Conservation (phyloP, 2,888 invertebrate genomes). For the Pimpla rufipes region DNA sequence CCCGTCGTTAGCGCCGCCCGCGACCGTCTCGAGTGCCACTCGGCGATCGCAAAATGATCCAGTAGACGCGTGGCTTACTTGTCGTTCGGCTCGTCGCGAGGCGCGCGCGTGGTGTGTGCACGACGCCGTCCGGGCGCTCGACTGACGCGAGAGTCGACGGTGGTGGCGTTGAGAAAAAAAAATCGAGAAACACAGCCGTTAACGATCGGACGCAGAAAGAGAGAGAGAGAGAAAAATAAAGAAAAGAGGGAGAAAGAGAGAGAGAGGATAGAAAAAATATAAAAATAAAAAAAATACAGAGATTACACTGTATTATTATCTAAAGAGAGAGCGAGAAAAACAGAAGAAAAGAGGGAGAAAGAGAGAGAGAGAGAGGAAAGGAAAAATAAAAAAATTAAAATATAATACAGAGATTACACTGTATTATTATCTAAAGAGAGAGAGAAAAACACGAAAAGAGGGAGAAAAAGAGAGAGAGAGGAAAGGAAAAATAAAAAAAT, state of each 20-base stretch:
- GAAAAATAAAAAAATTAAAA: too few species aligned
- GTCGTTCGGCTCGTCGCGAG: constrained; percentile 10
- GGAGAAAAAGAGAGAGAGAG: not conserved
- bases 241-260: not conserved
- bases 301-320: not conserved
- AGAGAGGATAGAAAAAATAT: not conserved
- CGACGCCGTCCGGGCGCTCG: not conserved
- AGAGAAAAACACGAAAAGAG: too few species aligned
- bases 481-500: not conserved
- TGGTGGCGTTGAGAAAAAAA: constrained; percentile 20
- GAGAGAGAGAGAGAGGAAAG: not conserved
- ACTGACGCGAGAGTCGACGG: not conserved
- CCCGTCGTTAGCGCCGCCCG: constrained; percentile 25
- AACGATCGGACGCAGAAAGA: not conserved
- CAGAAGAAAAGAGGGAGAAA: not conserved
- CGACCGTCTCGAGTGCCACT: not conserved
- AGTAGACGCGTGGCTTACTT: constrained; percentile 35
- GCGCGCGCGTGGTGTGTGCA: not conserved
- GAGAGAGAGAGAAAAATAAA: not conserved
- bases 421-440: too few species aligned
- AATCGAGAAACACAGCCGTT: constrained; percentile 8
- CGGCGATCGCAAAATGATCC: constrained; percentile 20
- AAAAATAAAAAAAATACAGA: too few species aligned
- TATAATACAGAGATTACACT: not conserved
- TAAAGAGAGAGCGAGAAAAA: not conserved